phyloP scores from a whole-genome alignment of 2,113 vertebrate species.

The Pteropus alecto region DNA sequence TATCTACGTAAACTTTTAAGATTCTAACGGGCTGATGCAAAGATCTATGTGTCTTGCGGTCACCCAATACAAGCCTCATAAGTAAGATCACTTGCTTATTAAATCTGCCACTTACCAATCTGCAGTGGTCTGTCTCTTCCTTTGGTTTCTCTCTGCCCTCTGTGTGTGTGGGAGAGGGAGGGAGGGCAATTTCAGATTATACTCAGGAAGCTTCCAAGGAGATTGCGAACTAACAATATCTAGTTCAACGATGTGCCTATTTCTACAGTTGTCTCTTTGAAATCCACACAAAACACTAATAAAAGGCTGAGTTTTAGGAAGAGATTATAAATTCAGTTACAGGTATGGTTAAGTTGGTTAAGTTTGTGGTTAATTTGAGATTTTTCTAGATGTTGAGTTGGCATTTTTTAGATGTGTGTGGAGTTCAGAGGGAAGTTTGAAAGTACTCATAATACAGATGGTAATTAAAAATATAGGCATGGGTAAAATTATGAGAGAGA shows the following conservation, averaged over 20 bases:
- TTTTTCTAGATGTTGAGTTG: background rate
- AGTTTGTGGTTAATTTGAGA: background rate
- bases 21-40: background rate
- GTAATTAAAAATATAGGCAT: background rate
- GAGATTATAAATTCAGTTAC: background rate
- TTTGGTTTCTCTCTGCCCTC: background rate
- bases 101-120: background rate
- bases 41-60: background rate
- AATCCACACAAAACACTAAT: background rate
- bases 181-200: background rate
- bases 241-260: conserved; percentile 29
- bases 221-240: background rate
- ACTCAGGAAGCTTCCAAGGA: background rate
- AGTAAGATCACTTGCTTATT: background rate
- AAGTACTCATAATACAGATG: background rate
- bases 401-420: background rate
- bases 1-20: background rate
- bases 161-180: background rate
- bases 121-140: background rate
- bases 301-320: background rate
- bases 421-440: background rate
- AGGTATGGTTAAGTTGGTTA: background rate
- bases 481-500: background rate
- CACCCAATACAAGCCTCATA: background rate
- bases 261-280: conserved; percentile 37